Evolutionary conservation across 2,113 vertebrate genomes (phyloP), one percentile per base, ranked within the genome.

Genomic region (Antigone vipio): DNA sequence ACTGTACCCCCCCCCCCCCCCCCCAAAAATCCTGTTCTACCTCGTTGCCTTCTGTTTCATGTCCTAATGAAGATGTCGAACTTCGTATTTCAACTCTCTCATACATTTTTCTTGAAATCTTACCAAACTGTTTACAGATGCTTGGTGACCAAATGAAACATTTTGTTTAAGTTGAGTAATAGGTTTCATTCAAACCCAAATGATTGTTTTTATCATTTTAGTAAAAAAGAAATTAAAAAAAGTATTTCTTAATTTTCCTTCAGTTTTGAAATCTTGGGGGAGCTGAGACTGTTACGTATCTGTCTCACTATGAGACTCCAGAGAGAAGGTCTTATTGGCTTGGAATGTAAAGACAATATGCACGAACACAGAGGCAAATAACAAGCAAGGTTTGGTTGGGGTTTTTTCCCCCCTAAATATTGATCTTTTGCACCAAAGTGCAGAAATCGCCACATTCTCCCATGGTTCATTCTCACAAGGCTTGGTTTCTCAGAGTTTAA

Each of bases 81-180:
- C 12, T 86, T 81, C 0, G 0, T 27, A 22, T 82, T 81, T 91
- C 56, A 55, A 47, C 23, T 14, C 26, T 38, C 6, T 0, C 34
- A 4, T 34, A 12, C 9, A 2, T 78, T 88, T 58, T 38, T 60
- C 62, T 53, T 82, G 53, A 85, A 82, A 72, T 72, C 20, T 85
- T 49, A 62, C n/a, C 10, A 20, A 82, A 40, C 17, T 44, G 13
- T 71, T 67, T 64, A 55, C 23, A 49, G n/a, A 66, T 0, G 0
- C 19, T 72, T 26, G 7, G 45, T 63, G 64, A 58, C 60, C 42
- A 73, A 80, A 56, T 15, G 20, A 56, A 55, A 22, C 20, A 34
- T 82, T 72, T 89, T 85, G 29, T 49, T 82, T 47, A 76, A 88
- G 23, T 30, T 73, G 55, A 56, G 4, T 35, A 44, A 68, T 21